phyloP scores from a whole-genome alignment of 2,888 invertebrate species.

The Phalangium opilio region DNA sequence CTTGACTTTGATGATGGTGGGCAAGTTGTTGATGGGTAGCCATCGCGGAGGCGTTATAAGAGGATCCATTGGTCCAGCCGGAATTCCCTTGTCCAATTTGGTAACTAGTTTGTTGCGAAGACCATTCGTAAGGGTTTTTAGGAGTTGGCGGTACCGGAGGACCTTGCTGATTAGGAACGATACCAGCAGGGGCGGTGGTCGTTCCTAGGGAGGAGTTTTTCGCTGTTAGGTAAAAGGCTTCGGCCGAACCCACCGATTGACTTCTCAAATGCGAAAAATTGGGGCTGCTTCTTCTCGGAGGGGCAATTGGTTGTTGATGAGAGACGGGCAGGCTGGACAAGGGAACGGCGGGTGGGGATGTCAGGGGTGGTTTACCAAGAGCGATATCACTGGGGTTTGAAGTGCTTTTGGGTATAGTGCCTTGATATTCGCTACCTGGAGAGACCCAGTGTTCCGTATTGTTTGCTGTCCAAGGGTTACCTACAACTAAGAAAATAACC shows the following conservation, averaged over 20 bases:
- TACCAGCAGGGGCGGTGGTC: too few species aligned
- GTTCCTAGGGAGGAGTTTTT: not conserved
- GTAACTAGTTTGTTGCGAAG: too few species aligned
- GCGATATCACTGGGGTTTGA: constrained; percentile 13
- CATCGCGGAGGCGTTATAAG: not conserved
- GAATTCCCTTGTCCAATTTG: too few species aligned
- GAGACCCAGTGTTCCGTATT: too few species aligned
- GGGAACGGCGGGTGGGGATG: too few species aligned
- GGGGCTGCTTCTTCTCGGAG: constrained; percentile 38
- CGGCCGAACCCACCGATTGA: constrained; percentile 37
- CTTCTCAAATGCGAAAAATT: constrained; percentile 38
- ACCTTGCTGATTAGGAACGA: constrained; percentile 10
- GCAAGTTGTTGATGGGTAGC: too few species aligned
- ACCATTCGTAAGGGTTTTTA: not conserved
- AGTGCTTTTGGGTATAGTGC: constrained; percentile 5
- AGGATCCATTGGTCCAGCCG: constrained; percentile 5
- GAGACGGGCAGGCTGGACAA: constrained; percentile 9
- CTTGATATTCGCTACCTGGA: too few species aligned
- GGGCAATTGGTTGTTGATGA: constrained; percentile 11
- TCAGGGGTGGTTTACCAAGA: too few species aligned
- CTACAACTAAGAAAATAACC: too few species aligned
- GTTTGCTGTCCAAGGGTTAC: too few species aligned
- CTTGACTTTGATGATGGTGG: not conserved
- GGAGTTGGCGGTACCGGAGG: constrained; percentile 9
- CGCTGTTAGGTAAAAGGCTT: constrained; percentile 10